Evolutionary conservation across 2,113 vertebrate species (phyloP), one percentile per base, ranked within the genome.

Genomic region (Camelus dromedarius): DNA sequence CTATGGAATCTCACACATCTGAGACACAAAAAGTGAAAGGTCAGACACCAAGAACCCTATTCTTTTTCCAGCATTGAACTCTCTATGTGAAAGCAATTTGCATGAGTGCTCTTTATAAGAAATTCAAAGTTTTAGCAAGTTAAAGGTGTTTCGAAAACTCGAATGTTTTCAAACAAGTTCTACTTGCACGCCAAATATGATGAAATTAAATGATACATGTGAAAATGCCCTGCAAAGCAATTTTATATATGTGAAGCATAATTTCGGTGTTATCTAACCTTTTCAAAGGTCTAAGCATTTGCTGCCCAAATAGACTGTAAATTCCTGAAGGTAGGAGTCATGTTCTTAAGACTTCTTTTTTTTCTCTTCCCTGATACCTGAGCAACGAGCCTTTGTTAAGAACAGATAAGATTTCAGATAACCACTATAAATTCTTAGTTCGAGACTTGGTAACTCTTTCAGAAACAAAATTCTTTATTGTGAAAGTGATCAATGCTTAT

Each of bases 151-250:
- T 75, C 24, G 35, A 22, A 54, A n/a, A 22, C 30, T 64, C 56
- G 30, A 75, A n/a, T 35, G 77, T 87, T 89, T 89, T 67, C 56
- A 96, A 91, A 79, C 32, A 89, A 81, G 42, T 22, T 83, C 24
- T 76, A 76, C 83, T 66, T 91, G 46, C 8, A 28, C 73, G 42
- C 3, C 56, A 62, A 96, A 62, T 50, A 60, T 46, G n/a, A 80
- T 52, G 48, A 90, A 83, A 67, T 90, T 75, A 76, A 84, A 42
- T 86, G 22, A 75, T 30, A 58, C 2, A 28, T 6, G 38, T 91
- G 38, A 89, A 89, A 91, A 87, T 75, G 19, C 42, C 56, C 67
- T 56, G n/a, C 67, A 42, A 46, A 73, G 72, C 79, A 48, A 30
- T 96, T 64, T 73, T 85, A n/a, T 32, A 64, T 38, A 30, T 20